Base-by-base conservation (phyloP, 2,113 vertebrate species). In the Callithrix jacchus region DNA sequence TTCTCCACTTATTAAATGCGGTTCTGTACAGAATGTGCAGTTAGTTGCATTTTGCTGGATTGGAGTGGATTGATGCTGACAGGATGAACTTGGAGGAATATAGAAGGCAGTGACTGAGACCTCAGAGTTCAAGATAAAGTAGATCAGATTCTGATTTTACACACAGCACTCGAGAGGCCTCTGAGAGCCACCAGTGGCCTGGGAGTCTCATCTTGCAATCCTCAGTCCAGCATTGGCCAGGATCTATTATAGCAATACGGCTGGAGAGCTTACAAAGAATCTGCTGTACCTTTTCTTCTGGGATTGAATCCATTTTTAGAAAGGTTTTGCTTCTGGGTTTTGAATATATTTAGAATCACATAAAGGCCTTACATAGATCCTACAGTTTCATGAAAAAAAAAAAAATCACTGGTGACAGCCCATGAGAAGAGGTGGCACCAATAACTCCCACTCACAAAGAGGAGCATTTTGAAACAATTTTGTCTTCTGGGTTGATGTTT, bases 401-500 rank as follows among this genome's bases (percentile, higher is more conserved):
- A 1, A 0, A 35, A 42, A n/a, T 25, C 47, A 14, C 23, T 80
- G 89, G 70, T 42, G 58, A 45, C 23, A 64, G 68, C 1, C 0
- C 0, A 0, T 32, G 35, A 23, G 84, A 93, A 13, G n/a, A 93
- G 13, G 35, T 47, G 66, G 58, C 86, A 85, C n/a, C 61, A 64
- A 13, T 25, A 81, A 42, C 80, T 92, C 56, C 45, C 0, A 0
- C 32, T 0, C 9, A 0, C 3, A 0, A 0, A 61, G 37, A 94
- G 35, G 16, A 87, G 30, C 49, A 23, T 71, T 87, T 93, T 64
- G 37, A 80, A 56, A 91, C 30, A 42, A 64, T 52, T 92, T 45
- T 73, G 35, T 47, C 95, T 77, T 58, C 42, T 32, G 30, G 11
- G 8, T 18, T 54, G 2, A 0, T 91, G 79, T 82, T 80, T 5